A percentile compares a stretch with the other conserved stretches of the same genome.
Evolutionary conservation across 2,113 vertebrate genomes (phyloP).

Genomic region (Procavia capensis): DNA sequence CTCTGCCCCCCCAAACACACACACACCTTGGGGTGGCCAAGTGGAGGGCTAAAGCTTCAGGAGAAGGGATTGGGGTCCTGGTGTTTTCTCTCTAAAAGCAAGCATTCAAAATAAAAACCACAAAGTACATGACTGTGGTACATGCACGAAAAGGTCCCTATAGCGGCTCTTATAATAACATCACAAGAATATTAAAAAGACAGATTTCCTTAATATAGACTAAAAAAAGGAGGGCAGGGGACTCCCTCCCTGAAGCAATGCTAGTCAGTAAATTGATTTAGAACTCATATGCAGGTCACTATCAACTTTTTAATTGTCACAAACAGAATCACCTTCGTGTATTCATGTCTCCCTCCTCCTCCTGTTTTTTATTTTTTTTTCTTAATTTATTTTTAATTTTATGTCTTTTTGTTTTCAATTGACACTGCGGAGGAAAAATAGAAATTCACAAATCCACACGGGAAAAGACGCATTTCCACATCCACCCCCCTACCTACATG

Average conservation of each 20-base stretch:
- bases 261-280: constrained; percentile 82
- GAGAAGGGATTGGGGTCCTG: constrained; percentile 11
- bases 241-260: constrained; percentile 82
- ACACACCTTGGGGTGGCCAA: background rate
- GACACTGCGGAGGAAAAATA: constrained; percentile 42
- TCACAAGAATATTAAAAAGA: constrained; percentile 85
- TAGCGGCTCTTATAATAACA: constrained; percentile 82
- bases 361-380: background rate
- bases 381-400: background rate
- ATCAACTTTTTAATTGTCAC: constrained; percentile 50
- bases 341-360: constrained; percentile 48
- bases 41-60: background rate
- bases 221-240: constrained; percentile 80
- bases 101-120: constrained; percentile 84
- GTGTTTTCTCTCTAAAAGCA: constrained; percentile 82
- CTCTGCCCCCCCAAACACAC: constrained; percentile 2
- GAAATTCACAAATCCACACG: constrained; percentile 42
- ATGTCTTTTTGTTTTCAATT: constrained; percentile 68
- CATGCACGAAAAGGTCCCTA: constrained; percentile 90
- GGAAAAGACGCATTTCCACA: background rate
- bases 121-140: constrained; percentile 79
- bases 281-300: constrained; percentile 76
- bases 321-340: constrained; percentile 76
- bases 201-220: constrained; percentile 86
- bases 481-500: background rate